Evolutionary conservation across 2,113 vertebrate genomes (phyloP), one percentile per base, ranked within the genome.

Genomic region (Dipodomys spectabilis): DNA sequence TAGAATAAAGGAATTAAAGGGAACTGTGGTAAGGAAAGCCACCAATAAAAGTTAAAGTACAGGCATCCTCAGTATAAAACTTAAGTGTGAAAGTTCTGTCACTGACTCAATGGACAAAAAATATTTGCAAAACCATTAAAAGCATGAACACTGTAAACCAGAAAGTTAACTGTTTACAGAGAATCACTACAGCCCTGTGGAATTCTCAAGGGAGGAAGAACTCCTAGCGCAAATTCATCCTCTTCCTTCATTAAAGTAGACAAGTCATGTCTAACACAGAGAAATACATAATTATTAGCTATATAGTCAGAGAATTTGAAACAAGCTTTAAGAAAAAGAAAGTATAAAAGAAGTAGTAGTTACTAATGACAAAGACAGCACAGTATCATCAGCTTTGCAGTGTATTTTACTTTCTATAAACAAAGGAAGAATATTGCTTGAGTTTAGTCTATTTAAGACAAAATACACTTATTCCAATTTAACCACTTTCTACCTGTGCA

Each of bases 41-140:
- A 81, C 44, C 80, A 2, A 60, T 4, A n/a, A 77, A 23, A 49
- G 91, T 62, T 87, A 57, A 86, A 82, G 57, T 71, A 64, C 75
- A 81, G 81, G 73, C 95, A 23, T 73, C 12, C 39, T 94, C 19
- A 74, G 32, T 32, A 80, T 9, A 93, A 67, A 82, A 77, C 23
- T 39, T 15, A 93, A 78, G 30, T 74, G 22, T 86, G 60, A 86
- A 30, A 82, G 13, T 71, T 91, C 39, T 62, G 44, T 83, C 53
- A 83, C 30, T 39, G 62, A 28, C 62, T 93, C 90, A 86, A 25
- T 2, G 71, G 72, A 91, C 22, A 49, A 49, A 49, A 49, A 83
- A 45, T 77, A 57, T 39, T 45, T 81, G 19, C 22, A 91, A 89
- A 81, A 57, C 8, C 9, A 57, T 49, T 73, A 90, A 89, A 79